phyloP scores from a whole-genome alignment of 92 coral and sea anemone genomes.

The Porites evermanni region DNA sequence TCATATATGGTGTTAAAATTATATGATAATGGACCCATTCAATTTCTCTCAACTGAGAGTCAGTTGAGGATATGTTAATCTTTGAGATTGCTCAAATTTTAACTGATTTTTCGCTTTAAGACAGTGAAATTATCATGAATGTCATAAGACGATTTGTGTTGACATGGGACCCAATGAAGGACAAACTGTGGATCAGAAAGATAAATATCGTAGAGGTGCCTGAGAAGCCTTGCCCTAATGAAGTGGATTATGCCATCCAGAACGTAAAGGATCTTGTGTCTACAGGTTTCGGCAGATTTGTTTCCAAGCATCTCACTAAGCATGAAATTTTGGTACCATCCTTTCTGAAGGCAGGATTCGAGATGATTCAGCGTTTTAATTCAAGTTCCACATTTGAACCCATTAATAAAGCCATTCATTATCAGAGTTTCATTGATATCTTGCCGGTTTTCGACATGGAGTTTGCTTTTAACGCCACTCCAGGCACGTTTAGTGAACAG shows the following conservation, averaged over 20 bases:
- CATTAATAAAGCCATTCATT: slow-evolving; percentile 74
- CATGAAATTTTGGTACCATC: slow-evolving; percentile 56
- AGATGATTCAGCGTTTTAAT: slow-evolving; percentile 53
- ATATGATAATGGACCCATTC: too few species aligned
- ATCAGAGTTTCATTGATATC: slow-evolving; percentile 70
- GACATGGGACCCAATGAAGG: slow-evolving; percentile 51
- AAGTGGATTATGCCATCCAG: slow-evolving; percentile 43
- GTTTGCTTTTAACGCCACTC: slow-evolving; percentile 63
- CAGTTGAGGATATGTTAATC: too few species aligned
- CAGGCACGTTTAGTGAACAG: slow-evolving; percentile 42
- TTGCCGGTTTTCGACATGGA: slow-evolving; percentile 73
- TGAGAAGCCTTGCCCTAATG: slow-evolving; percentile 44
- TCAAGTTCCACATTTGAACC: slow-evolving; percentile 32
- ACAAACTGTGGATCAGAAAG: slow-evolving; percentile 64
- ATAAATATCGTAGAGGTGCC: slow-evolving; percentile 56
- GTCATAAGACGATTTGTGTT: background rate
- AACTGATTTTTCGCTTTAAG: too few species aligned
- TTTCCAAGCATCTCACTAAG: slow-evolving; percentile 32
- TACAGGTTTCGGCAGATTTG: slow-evolving; percentile 36
- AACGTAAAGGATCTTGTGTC: slow-evolving; percentile 32
- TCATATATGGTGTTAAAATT: too few species aligned
- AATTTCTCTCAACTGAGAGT: too few species aligned
- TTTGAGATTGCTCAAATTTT: too few species aligned
- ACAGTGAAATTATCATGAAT: too few species aligned
- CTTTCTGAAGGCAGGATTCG: slow-evolving; percentile 70